Evolutionary conservation across 2,888 invertebrate genomes (phyloP).

Genomic region (Pimpla rufipes): DNA sequence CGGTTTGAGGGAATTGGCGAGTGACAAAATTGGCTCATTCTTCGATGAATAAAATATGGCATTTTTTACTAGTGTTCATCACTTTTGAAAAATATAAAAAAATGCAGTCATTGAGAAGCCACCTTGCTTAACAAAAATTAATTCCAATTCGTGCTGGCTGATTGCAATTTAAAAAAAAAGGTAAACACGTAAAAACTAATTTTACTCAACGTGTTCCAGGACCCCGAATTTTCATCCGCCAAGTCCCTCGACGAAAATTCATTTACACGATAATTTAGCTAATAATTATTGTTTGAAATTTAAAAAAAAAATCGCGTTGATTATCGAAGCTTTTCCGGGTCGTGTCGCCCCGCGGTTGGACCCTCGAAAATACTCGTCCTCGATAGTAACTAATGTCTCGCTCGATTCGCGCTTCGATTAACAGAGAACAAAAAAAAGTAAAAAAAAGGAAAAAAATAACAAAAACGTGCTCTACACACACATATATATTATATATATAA

Average conservation of each 20-base stretch:
- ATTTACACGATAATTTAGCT: background rate
- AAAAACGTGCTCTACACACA: constrained; percentile 35
- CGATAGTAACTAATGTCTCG: constrained; percentile 39
- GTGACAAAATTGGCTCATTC: background rate
- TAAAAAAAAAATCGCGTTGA: background rate
- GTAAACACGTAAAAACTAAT: background rate
- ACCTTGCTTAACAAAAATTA: background rate
- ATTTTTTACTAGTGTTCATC: constrained; percentile 20
- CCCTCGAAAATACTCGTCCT: constrained; percentile 43
- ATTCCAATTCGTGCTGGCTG: background rate
- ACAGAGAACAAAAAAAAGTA: background rate
- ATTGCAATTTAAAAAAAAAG: background rate
- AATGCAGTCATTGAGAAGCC: background rate
- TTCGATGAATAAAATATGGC: background rate
- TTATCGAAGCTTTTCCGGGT: constrained; percentile 38
- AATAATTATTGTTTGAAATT: background rate
- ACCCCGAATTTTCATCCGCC: background rate
- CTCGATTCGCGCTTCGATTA: constrained; percentile 49
- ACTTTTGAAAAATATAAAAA: constrained; percentile 15
- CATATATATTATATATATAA: constrained; percentile 34
- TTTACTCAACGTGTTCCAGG: background rate
- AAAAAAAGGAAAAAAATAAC: background rate
- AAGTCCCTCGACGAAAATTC: background rate
- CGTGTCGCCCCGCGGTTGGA: constrained; percentile 44
- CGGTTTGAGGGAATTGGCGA: background rate